A percentile compares a stretch with the other conserved stretches of the same genome.
These are phyloP conservation scores for Odontamblyopus lacepedii DNA, from an alignment of 2,797 vertebrate genomes.

Conservation along the genomic window DNA sequence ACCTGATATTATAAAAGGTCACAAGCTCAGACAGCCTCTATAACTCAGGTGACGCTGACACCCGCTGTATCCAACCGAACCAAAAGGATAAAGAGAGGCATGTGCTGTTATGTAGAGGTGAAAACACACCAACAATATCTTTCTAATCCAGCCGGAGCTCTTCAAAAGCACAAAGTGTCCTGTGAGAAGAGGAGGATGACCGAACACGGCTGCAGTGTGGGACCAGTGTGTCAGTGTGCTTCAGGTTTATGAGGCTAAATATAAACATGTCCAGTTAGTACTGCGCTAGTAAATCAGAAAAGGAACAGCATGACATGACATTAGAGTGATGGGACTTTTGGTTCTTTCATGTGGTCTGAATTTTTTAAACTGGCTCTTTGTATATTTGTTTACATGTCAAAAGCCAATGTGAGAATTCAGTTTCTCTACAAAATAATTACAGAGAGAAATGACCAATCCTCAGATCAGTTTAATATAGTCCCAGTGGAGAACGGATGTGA, in stretches of 20 bases:
- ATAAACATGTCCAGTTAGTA: neutral
- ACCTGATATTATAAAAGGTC: conserved; percentile 5
- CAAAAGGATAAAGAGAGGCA: neutral
- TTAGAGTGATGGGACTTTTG: too few relatives aligned
- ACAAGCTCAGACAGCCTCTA: neutral
- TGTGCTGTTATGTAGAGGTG: neutral
- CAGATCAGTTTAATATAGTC: too few relatives aligned
- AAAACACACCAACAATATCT: neutral
- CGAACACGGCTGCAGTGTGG: neutral
- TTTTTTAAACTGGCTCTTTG: too few relatives aligned
- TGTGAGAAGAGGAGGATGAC: neutral
- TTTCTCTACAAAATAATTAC: too few relatives aligned
- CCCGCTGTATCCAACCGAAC: neutral
- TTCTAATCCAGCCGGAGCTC: neutral
- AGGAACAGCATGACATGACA: neutral
- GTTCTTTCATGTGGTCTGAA: too few relatives aligned
- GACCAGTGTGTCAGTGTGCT: neutral
- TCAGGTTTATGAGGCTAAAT: neutral
- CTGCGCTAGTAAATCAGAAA: neutral
- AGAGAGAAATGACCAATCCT: too few relatives aligned
- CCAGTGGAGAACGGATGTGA: too few relatives aligned
- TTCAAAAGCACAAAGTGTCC: neutral
- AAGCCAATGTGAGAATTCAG: too few relatives aligned
- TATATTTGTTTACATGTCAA: too few relatives aligned
- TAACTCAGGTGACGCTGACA: neutral